Evolutionary conservation across 1,140 invertebrate genomes (phyloP).

Genomic region (Asobara japonica): DNA sequence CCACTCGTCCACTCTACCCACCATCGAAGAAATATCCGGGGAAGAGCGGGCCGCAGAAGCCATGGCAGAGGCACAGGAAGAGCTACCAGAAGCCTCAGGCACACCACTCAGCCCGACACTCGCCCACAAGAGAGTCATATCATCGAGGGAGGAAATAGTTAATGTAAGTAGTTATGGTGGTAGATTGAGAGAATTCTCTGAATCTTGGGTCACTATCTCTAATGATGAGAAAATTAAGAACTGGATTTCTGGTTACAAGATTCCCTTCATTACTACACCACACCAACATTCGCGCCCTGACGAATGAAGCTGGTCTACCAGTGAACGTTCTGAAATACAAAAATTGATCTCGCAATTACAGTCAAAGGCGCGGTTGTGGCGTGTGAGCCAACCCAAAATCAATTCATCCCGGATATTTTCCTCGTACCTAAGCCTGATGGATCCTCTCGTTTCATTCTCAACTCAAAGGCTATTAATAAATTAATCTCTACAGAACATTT

Average conservation of each 20-base stretch:
- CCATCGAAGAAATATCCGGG: neutral
- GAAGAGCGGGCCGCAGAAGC: neutral
- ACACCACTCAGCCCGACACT: neutral
- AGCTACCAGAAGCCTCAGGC: neutral
- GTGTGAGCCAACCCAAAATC: neutral
- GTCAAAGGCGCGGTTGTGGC: neutral
- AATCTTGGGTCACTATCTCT: neutral
- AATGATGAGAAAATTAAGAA: neutral
- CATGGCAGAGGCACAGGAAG: neutral
- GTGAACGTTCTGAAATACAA: neutral
- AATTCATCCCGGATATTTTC: neutral
- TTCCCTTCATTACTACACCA: neutral
- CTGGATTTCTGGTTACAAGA: neutral
- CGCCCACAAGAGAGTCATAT: neutral
- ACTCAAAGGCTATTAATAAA: neutral
- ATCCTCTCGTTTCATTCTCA: neutral
- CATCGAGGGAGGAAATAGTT: neutral
- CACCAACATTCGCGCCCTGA: neutral
- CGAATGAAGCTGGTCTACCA: neutral
- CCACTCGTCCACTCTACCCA: neutral
- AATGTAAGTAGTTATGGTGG: neutral
- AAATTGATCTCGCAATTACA: neutral
- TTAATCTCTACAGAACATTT: constrained; percentile 2
- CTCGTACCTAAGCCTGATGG: neutral
- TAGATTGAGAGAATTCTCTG: neutral